Base-by-base conservation (phyloP, 2,113 vertebrate species). In the Lynx canadensis region DNA sequence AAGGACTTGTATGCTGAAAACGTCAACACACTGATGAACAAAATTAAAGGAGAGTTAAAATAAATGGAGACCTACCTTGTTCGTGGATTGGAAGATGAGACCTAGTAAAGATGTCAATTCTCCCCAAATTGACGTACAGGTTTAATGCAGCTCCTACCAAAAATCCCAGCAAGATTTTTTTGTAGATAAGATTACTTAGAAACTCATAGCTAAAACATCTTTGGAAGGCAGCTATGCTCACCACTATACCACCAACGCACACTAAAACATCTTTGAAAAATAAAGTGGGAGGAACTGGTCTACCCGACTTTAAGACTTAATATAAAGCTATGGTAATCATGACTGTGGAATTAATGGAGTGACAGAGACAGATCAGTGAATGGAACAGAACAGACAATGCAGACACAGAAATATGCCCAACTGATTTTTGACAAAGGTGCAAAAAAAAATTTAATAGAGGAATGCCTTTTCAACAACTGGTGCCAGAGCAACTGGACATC, bases 201-300 rank as follows among this genome's bases (percentile, higher is more conserved):
- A 89, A 89, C 55, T n/a, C 81, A 60, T 25, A 69, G 27, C 52
- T 29, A 63, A 79, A 79, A 60, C 57, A n/a, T n/a, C n/a, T 15
- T 98, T 98, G 98, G 99, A 99, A 99, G 99, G 98, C 99, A 99
- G 99, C 99, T 99, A 99, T 99, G 98, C 98, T 99, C 97, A 99
- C 98, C 98, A 99, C 98, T 98, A 98, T 99, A 99, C 98, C 98
- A 99, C 98, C 99, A 99, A 98, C 98, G 2, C 57, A 60, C 57
- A 60, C 45, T n/a, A n/a, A n/a, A n/a, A n/a, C n/a, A 60, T 8
- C 23, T 60, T 60, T 60, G 57, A 60, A 60, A 60, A 60, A 25
- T 60, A 23, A 79, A 79, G 13, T 89, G 52, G 48, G 50, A 79
- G 25, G 9, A 36, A 83, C 65, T 14, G 16, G 23, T 85, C 65